Conservation (phyloP, 2,113 vertebrate genomes). For the Dasyurus viverrinus region DNA sequence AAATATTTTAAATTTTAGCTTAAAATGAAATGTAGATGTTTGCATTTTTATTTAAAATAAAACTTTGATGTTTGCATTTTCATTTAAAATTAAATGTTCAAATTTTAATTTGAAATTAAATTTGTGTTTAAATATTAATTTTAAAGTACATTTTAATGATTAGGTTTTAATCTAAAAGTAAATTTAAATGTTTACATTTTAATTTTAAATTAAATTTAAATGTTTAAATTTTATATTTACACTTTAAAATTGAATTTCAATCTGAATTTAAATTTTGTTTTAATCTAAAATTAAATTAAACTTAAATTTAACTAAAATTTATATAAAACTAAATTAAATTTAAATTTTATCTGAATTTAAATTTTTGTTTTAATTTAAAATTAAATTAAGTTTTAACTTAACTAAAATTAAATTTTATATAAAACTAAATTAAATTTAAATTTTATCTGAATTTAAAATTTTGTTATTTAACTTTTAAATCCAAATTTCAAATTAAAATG, state of each 20-base stretch:
- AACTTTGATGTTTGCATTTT: too few relatives aligned
- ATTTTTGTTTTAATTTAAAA: neutral
- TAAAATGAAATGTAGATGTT: too few relatives aligned
- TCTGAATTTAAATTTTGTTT: neutral
- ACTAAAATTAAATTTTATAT: too few relatives aligned
- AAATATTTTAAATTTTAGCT: too few relatives aligned
- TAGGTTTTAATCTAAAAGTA: too few relatives aligned
- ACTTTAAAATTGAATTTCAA: neutral
- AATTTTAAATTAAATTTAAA: neutral
- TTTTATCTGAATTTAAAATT: neutral
- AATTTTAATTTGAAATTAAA: too few relatives aligned
- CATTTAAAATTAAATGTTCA: too few relatives aligned
- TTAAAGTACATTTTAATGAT: too few relatives aligned
- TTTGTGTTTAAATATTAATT: too few relatives aligned
- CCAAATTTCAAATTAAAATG: neutral
- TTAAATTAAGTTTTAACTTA: neutral
- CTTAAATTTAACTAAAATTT: too few relatives aligned
- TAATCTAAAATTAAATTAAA: neutral
- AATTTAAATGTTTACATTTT: neutral
- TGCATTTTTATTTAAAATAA: too few relatives aligned
- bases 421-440: neutral
- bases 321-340: too few relatives aligned
- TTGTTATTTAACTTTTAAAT: neutral
- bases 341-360: neutral
- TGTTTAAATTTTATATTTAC: neutral